A percentile compares a stretch with the other conserved stretches of the same genome.
Evolutionary conservation across 2,797 vertebrate species (phyloP).

Genomic region (Delichon dasypus): DNA sequence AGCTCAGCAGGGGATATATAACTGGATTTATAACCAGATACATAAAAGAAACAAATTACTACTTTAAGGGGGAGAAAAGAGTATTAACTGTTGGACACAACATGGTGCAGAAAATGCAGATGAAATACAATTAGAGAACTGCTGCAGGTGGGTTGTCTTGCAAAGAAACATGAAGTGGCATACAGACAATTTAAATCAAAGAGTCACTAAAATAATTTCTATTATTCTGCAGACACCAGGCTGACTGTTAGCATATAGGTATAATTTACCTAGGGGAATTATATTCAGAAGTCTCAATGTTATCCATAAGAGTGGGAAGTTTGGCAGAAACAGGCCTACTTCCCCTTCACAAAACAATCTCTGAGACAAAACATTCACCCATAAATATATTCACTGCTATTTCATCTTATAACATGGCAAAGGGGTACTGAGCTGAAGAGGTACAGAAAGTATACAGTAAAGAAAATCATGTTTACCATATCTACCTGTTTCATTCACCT

Average conservation of each 20-base stretch:
- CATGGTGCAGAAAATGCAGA: background rate
- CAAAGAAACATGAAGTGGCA: background rate
- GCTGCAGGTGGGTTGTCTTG: background rate
- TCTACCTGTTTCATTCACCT: background rate
- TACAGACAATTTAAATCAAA: background rate
- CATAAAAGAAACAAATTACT: background rate
- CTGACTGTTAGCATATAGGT: background rate
- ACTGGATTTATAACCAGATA: background rate
- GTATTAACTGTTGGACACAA: background rate
- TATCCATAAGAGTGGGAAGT: background rate
- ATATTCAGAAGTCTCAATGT: background rate
- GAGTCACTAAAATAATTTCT: background rate
- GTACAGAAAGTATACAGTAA: background rate
- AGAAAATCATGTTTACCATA: background rate
- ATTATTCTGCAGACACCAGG: background rate
- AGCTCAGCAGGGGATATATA: background rate
- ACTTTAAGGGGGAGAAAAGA: background rate
- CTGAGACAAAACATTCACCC: background rate
- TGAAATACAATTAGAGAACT: background rate
- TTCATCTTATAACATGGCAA: background rate
- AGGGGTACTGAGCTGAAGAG: background rate
- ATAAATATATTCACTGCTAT: background rate
- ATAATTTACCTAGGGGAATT: background rate
- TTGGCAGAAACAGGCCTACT: background rate
- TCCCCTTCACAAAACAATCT: background rate